These are phyloP conservation scores for Volucella bombylans DNA, from an alignment of 2,888 invertebrate genomes.

Conservation along the genomic window DNA sequence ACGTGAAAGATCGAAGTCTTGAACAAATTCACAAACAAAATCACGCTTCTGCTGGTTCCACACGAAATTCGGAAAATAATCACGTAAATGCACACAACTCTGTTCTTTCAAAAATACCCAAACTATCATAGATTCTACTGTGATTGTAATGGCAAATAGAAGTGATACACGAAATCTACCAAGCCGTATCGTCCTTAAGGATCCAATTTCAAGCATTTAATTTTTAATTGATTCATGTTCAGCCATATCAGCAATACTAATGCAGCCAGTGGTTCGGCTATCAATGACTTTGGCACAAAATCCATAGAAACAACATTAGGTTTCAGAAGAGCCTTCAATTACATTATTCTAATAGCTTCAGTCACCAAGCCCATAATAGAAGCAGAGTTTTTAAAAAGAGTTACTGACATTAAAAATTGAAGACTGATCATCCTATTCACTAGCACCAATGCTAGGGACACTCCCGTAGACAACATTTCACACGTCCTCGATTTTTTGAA, in stretches of 20 bases:
- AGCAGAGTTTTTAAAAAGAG: conserved; percentile 18
- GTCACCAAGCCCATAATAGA: conserved; percentile 43
- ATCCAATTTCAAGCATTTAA: no score
- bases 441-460: not conserved
- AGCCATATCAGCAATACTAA: conserved; percentile 7
- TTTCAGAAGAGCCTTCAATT: conserved; percentile 27
- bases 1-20: no score
- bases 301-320: conserved; percentile 1
- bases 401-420: conserved; percentile 20
- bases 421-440: conserved; percentile 24
- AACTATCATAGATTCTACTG: conserved; percentile 6
- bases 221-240: no score
- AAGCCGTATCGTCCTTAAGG: conserved; percentile 33
- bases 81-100: not conserved
- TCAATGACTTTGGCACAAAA: conserved; percentile 30
- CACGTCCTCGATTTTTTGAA: conserved; percentile 2
- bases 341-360: conserved; percentile 35
- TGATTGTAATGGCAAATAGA: not conserved
- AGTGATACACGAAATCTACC: not conserved
- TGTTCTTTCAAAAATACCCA: no score
- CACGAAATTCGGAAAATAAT: not conserved
- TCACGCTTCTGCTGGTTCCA: not conserved
- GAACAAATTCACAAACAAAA: not conserved
- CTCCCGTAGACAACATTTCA: not conserved
- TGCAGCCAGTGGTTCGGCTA: conserved; percentile 43